phyloP scores from a whole-genome alignment of 2,888 invertebrate genomes.

The Cosmia pyralina region DNA sequence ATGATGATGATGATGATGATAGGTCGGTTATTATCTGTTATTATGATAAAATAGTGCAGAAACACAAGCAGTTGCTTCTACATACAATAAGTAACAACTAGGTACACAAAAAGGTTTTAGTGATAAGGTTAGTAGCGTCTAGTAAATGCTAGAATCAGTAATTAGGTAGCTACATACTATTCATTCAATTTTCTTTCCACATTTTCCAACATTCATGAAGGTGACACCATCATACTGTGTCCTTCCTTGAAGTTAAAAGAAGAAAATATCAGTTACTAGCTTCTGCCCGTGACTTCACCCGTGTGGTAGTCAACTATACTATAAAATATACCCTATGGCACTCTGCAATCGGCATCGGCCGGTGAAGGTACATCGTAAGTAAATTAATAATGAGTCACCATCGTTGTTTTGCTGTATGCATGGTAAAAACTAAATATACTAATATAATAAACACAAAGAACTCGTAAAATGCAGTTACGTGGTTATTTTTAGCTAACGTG shows the following conservation, averaged over 20 bases:
- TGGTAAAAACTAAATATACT: background rate
- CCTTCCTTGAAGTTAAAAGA: background rate
- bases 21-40: too few species aligned
- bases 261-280: background rate
- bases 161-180: too few species aligned
- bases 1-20: too few species aligned
- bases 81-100: background rate
- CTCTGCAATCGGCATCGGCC: too few species aligned
- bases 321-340: too few species aligned
- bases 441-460: background rate
- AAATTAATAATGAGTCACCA: background rate
- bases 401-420: too few species aligned
- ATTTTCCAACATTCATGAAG: background rate
- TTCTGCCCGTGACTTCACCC: too few species aligned
- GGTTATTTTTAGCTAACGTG: slow-evolving; percentile 19
- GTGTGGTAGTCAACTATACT: too few species aligned
- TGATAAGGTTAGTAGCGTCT: background rate
- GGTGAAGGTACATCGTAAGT: too few species aligned
- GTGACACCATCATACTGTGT: background rate
- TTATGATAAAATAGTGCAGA: slow-evolving; percentile 5
- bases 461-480: slow-evolving; percentile 33
- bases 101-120: background rate
- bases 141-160: too few species aligned
- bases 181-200: background rate
- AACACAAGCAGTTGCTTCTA: background rate